These are phyloP conservation scores for Protaetia brevitarsis DNA, from an alignment of 1,140 invertebrate species.

Conservation along the genomic window DNA sequence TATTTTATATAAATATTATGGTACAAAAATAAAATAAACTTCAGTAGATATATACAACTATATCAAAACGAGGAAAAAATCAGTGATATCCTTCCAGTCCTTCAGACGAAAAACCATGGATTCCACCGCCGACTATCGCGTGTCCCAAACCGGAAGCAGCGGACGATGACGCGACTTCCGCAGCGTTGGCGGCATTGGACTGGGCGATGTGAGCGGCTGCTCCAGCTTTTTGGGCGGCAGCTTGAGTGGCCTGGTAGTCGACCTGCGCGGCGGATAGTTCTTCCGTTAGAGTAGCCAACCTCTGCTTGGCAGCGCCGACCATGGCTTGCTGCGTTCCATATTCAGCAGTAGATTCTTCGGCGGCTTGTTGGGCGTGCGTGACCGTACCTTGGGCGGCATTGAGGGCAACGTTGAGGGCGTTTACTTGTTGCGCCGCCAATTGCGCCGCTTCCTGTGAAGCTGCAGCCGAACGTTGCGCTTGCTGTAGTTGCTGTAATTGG, in stretches of 20 bases:
- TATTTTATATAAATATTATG: slow-evolving; percentile 18
- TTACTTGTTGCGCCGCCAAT: slow-evolving; percentile 21
- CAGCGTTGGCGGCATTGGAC: slow-evolving; percentile 14
- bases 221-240: slow-evolving; percentile 14
- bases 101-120: not conserved
- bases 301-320: slow-evolving; percentile 19
- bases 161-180: not conserved
- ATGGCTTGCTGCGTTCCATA: slow-evolving; percentile 5
- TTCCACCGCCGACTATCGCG: not conserved
- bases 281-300: not conserved
- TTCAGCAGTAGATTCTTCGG: slow-evolving; percentile 13
- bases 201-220: slow-evolving; percentile 14
- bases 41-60: too few species aligned
- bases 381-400: slow-evolving; percentile 8
- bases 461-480: slow-evolving; percentile 16
- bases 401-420: slow-evolving; percentile 8
- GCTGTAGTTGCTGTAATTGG: slow-evolving; percentile 15
- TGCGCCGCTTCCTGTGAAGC: slow-evolving; percentile 7
- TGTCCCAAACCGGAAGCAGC: not conserved
- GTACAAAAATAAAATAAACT: slow-evolving; percentile 5
- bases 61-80: not conserved
- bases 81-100: not conserved
- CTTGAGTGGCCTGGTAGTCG: slow-evolving; percentile 20
- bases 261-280: slow-evolving; percentile 8
- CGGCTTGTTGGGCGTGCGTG: slow-evolving; percentile 2